Evolutionary conservation across 2,113 vertebrate species (phyloP).

Genomic region (Melospiza georgiana): DNA sequence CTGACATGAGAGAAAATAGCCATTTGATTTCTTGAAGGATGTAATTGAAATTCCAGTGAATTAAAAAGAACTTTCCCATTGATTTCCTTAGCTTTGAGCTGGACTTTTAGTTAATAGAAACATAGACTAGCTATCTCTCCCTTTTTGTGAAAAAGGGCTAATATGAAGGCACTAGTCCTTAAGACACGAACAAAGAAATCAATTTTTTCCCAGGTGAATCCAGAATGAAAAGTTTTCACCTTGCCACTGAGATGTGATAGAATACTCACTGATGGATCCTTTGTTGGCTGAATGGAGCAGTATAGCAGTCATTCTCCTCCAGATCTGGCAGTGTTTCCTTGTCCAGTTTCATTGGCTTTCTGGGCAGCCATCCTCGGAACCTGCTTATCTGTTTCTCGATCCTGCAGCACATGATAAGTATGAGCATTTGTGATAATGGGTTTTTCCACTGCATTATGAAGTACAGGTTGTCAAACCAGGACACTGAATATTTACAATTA

Average conservation of each 20-base stretch:
- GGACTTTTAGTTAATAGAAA: background rate
- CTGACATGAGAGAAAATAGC: background rate
- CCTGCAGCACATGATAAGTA: conserved; percentile 75
- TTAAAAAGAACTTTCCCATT: background rate
- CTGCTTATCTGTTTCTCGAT: conserved; percentile 95
- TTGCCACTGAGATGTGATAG: background rate
- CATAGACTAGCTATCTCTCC: background rate
- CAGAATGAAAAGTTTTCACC: background rate
- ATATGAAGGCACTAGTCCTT: background rate
- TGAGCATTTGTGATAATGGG: conserved; percentile 48
- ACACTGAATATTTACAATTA: background rate
- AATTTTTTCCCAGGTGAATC: background rate
- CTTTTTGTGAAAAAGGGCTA: background rate
- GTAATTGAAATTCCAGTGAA: background rate
- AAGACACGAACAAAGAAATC: background rate
- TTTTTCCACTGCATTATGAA: background rate
- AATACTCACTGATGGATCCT: conserved; percentile 93
- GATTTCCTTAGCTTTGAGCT: background rate
- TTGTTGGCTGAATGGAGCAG: conserved; percentile 93
- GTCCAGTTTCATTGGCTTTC: conserved; percentile 93
- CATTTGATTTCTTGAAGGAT: background rate
- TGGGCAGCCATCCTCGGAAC: conserved; percentile 92
- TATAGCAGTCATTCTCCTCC: conserved; percentile 95
- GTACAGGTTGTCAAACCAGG: background rate
- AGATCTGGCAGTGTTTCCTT: conserved; percentile 90